Evolutionary conservation across 2,888 invertebrate genomes (phyloP), one percentile per base, ranked within the genome.

Genomic region (Trichacis sp.): DNA sequence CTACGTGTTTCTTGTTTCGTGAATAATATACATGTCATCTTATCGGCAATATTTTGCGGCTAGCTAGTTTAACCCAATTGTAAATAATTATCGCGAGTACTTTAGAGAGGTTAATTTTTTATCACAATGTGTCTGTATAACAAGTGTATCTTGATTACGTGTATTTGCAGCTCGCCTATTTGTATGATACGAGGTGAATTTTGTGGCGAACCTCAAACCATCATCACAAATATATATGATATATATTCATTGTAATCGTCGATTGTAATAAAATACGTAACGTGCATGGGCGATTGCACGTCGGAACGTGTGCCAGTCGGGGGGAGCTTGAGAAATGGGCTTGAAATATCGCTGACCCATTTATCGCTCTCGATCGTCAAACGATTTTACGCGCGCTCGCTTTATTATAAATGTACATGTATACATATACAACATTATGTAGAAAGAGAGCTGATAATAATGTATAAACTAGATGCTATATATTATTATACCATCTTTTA

Each of bases 381-480:
- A 33, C 33, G 33, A 33, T 33, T 33, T n/a, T 6, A 33, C 33
- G n/a, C 6, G n/a, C 11, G n/a, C 33, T 33, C 11, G n/a, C 33
- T 9, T 48, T n/a, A n/a, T n/a, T n/a, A 40, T 58, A 64, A 61
- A 64, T 64, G 61, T 64, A 29, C 14, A 12, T 24, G 9, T 47
- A 29, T 29, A 48, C 33, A 68, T 68, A 68, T 64, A 38, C 8
- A 24, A 24, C 24, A 8, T n/a, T n/a, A n/a, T 19, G 62, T 50
- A 68, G 63, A 48, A 33, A 50, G 50, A n/a, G n/a, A 64, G 24
- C 24, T 8, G 51, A 68, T 64, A 52, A 45, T 12, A 45, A 58
- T 68, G 64, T 68, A 68, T 64, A 68, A 56, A 68, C 46, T 68
- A 68, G 68, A 68, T 53, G 64, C 64, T 64, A 56, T 68, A 64